phyloP scores from a whole-genome alignment of 1,140 invertebrate species.

The Drosophila lini region DNA sequence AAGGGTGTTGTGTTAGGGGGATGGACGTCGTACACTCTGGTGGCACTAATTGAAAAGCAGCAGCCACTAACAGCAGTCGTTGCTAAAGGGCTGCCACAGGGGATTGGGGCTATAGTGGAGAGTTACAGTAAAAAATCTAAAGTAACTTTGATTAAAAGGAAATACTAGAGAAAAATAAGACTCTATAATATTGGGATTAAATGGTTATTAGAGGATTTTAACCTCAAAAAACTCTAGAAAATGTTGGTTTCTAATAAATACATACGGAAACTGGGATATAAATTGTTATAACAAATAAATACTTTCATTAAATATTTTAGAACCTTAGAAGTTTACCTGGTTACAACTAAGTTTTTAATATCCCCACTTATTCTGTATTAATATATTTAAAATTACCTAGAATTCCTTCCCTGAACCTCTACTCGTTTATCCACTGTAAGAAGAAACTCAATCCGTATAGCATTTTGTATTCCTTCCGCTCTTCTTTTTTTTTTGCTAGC shows the following conservation, averaged over 20 bases:
- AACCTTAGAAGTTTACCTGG: no score
- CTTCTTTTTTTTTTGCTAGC: constrained; percentile 19
- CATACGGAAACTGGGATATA: no score
- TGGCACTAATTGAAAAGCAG: constrained; percentile 80
- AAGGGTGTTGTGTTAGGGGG: background rate
- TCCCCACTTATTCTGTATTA: background rate
- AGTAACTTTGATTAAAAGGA: constrained; percentile 20
- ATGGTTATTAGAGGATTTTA: background rate
- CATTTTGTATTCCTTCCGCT: constrained; percentile 13
- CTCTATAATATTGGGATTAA: rapidly evolving
- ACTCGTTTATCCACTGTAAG: constrained; percentile 40
- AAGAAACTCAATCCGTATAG: constrained; percentile 55
- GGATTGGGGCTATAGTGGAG: background rate
- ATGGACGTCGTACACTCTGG: constrained; percentile 35
- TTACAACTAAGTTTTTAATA: background rate
- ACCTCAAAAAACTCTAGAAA: background rate
- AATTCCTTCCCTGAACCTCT: background rate
- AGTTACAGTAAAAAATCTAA: constrained; percentile 42
- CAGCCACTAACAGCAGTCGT: constrained; percentile 54
- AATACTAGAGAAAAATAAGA: background rate
- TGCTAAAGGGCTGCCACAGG: constrained; percentile 15
- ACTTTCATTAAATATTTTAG: no score
- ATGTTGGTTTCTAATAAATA: background rate
- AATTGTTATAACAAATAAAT: no score
- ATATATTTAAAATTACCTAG: background rate